Conservation (phyloP, 2,888 invertebrate genomes). For the Hemaris fuciformis region DNA sequence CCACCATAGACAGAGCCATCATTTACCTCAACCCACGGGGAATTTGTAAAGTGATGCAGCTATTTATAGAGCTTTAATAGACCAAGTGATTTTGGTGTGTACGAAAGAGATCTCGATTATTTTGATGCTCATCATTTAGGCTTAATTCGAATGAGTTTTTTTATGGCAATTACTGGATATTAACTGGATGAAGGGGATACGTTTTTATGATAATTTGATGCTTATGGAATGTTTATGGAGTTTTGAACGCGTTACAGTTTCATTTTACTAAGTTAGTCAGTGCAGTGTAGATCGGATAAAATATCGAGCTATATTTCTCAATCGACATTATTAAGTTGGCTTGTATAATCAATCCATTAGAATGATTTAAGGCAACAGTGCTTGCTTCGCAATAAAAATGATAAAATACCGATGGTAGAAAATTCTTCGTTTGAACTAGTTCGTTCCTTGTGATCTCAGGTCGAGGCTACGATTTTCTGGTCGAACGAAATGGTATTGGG, state of each 20-base stretch:
- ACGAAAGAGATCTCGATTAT: slow-evolving; percentile 14
- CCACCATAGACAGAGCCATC: slow-evolving; percentile 27
- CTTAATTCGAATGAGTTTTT: slow-evolving; percentile 15
- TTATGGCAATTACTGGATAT: not conserved
- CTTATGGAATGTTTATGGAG: not conserved
- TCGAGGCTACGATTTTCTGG: no score
- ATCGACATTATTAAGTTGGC: no score
- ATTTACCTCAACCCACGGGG: slow-evolving; percentile 21
- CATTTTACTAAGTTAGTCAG: not conserved
- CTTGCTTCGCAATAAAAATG: no score
- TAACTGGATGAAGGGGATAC: not conserved
- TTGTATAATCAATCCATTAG: no score
- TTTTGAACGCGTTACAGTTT: not conserved
- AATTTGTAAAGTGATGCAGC: slow-evolving; percentile 11
- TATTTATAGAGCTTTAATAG: slow-evolving; percentile 20
- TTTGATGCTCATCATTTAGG: slow-evolving; percentile 19
- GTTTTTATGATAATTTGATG: not conserved
- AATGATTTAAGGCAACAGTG: no score
- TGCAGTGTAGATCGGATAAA: not conserved
- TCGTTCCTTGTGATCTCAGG: no score
- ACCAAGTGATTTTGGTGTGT: slow-evolving; percentile 21
- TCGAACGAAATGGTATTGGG: no score
- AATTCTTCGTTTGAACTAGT: no score
- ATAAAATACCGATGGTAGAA: no score
- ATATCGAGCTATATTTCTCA: no score